Conservation (phyloP, 2,888 invertebrate genomes). For the Mythimna loreyi region DNA sequence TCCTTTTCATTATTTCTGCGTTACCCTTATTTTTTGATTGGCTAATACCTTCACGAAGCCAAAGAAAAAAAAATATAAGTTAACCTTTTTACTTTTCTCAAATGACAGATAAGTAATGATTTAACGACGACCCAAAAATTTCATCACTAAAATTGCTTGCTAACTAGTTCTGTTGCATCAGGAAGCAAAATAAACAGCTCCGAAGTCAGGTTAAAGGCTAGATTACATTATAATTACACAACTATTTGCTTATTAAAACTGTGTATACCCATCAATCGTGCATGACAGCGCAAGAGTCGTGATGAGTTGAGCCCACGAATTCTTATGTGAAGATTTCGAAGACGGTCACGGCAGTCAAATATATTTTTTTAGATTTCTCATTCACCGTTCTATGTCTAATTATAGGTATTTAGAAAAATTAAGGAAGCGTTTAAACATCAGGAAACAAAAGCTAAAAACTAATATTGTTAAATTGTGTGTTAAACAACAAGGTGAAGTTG, state of each 20-base stretch:
- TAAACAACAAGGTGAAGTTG: slow-evolving; percentile 15
- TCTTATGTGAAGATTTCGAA: slow-evolving; percentile 27
- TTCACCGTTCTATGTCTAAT: slow-evolving; percentile 43
- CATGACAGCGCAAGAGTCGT: slow-evolving; percentile 52
- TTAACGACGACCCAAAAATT: not conserved
- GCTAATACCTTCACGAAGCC: no score
- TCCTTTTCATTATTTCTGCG: no score
- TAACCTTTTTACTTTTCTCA: no score
- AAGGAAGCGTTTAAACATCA: slow-evolving; percentile 56
- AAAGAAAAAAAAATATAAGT: no score
- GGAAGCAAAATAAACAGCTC: not conserved
- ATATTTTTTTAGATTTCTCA: slow-evolving; percentile 34
- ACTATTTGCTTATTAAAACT: slow-evolving; percentile 50
- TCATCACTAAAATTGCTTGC: not conserved
- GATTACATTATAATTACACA: slow-evolving; percentile 35
- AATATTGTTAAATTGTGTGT: slow-evolving; percentile 23
- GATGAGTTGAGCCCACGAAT: slow-evolving; percentile 52
- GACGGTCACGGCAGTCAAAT: slow-evolving; percentile 51
- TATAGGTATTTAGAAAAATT: slow-evolving; percentile 46
- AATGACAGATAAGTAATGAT: no score
- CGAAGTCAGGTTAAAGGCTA: slow-evolving; percentile 23
- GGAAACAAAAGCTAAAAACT: slow-evolving; percentile 43
- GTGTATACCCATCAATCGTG: slow-evolving; percentile 51
- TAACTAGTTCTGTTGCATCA: slow-evolving; percentile 3
- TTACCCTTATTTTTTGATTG: no score